phyloP scores from a whole-genome alignment of 2,888 invertebrate genomes.

The Chorisops tibialis region DNA sequence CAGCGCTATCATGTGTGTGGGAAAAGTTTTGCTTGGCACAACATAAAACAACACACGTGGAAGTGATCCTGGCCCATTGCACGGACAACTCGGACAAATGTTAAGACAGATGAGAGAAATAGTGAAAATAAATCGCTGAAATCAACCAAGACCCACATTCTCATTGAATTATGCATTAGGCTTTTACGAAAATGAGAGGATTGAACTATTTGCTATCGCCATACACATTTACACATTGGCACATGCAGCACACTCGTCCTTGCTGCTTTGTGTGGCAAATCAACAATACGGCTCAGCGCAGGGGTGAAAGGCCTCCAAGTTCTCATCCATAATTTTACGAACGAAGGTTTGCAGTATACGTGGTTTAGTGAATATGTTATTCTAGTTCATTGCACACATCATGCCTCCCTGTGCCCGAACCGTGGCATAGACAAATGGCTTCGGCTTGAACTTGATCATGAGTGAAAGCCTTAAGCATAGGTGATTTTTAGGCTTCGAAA shows the following conservation, averaged over 20 bases:
- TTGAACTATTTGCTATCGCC: slow-evolving; percentile 22
- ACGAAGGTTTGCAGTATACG: too few relatives aligned
- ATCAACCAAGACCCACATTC: slow-evolving; percentile 8
- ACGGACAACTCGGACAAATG: neutral
- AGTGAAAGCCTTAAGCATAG: neutral
- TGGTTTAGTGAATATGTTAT: too few relatives aligned
- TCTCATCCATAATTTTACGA: slow-evolving; percentile 7
- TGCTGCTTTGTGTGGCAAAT: neutral
- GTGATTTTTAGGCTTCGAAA: too few relatives aligned
- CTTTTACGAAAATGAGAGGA: slow-evolving; percentile 31
- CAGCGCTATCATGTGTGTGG: neutral
- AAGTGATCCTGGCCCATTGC: neutral
- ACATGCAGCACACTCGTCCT: neutral
- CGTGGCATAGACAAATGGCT: neutral
- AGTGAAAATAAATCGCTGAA: slow-evolving; percentile 25
- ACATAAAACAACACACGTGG: too few relatives aligned
- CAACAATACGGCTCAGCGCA: too few relatives aligned
- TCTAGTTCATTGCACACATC: neutral
- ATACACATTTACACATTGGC: too few relatives aligned
- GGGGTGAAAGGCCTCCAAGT: neutral
- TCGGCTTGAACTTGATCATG: neutral
- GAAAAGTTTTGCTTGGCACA: slow-evolving; percentile 3
- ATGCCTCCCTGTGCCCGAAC: too few relatives aligned
- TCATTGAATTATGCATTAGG: slow-evolving; percentile 31
- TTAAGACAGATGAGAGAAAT: slow-evolving; percentile 14